Evolutionary conservation across 2,113 vertebrate genomes (phyloP), one percentile per base, ranked within the genome.

Genomic region (Noctilio leporinus): DNA sequence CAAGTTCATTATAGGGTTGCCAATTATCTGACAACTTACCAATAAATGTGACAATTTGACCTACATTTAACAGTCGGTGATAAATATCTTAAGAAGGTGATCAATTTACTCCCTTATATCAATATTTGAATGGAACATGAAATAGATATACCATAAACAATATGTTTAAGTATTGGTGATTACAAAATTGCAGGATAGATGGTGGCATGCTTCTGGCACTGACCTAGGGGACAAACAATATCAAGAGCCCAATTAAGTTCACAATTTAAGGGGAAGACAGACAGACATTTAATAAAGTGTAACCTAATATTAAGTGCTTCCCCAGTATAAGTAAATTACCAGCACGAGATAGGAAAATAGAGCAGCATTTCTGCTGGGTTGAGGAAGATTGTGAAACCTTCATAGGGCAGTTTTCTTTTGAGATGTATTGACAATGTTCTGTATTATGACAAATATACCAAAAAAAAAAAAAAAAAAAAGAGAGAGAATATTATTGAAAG

Each of bases 41-140:
- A n/a, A 33, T 40, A 82, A 93, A 43, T 86, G 78, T 93, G 55
- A 86, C 69, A 78, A 65, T 75, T 83, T 96, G 89, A 62, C 78
- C 69, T 73, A 33, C 38, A 86, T 86, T 93, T 92, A 94, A 89
- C 78, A 93, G 40, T 57, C 45, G 45, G 17, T 75, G 38, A 73
- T 95, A 75, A 75, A 51, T 95, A 51, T 95, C 89, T 91, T 94
- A 70, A 86, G 55, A 67, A 92, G 26, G 33, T 80, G 85, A 67
- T 84, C 57, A 85, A 80, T 94, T 86, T 51, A 38, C 28, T 91
- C 7, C 5, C 35, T 77, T 43, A 62, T 20, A 91, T 88, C 53
- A 80, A 30, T 89, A 93, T 84, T 84, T 86, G 26, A 76, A 81
- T 80, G 76, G 89, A 59, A 40, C 35, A 62, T 69, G 26, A 83